Conservation (phyloP, 2,797 vertebrate genomes). For the Danio kyathit region DNA sequence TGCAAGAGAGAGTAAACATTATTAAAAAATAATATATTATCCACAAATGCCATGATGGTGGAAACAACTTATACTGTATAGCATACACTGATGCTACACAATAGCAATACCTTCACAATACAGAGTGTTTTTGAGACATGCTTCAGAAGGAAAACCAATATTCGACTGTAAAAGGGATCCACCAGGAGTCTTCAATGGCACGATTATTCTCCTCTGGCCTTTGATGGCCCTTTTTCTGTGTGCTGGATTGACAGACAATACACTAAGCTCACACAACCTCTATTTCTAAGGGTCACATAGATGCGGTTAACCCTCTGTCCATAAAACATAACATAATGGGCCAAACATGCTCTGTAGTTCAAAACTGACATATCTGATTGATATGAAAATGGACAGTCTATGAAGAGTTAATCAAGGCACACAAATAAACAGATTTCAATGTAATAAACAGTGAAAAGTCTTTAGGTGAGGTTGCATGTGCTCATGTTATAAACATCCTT, state of each 20-base stretch:
- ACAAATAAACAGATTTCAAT: slow-evolving; percentile 1
- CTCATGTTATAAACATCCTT: not conserved
- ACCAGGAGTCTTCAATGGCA: not conserved
- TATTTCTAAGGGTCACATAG: not conserved
- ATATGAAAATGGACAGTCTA: not conserved
- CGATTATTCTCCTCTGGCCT: slow-evolving; percentile 10
- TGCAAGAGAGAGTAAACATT: too few relatives aligned
- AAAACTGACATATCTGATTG: not conserved
- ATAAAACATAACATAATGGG: slow-evolving; percentile 14
- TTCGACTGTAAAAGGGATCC: not conserved
- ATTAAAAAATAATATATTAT: too few relatives aligned
- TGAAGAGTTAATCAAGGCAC: not conserved
- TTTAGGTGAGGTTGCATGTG: not conserved
- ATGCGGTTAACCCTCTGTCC: slow-evolving; percentile 9
- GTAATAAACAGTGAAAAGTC: not conserved
- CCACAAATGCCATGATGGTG: too few relatives aligned
- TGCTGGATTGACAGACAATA: slow-evolving; percentile 34
- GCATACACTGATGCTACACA: not conserved
- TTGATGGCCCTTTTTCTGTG: not conserved
- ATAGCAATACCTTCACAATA: not conserved
- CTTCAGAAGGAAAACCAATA: slow-evolving; percentile 13
- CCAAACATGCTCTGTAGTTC: slow-evolving; percentile 3
- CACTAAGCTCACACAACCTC: slow-evolving; percentile 10
- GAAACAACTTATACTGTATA: too few relatives aligned
- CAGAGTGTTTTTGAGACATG: not conserved